Conservation (phyloP, 2,113 vertebrate genomes). For the Mola mola region DNA sequence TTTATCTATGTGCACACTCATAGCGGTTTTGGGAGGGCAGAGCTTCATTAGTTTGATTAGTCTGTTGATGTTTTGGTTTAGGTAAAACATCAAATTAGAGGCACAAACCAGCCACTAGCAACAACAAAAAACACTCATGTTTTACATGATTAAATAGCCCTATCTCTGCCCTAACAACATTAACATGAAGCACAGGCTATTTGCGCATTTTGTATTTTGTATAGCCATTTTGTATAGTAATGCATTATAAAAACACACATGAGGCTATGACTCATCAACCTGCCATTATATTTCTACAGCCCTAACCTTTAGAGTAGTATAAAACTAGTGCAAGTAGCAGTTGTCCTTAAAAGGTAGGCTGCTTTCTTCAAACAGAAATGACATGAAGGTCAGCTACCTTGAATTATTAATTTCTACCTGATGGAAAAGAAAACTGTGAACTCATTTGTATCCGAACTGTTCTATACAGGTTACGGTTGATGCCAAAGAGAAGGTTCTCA, state of each 20-base stretch:
- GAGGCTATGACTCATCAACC: too few species aligned
- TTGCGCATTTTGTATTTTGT: too few species aligned
- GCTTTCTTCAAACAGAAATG: slow-evolving; percentile 14
- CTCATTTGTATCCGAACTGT: slow-evolving; percentile 9
- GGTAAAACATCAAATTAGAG: slow-evolving; percentile 4
- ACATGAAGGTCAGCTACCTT: slow-evolving; percentile 14
- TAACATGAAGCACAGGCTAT: too few species aligned
- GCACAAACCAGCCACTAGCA: not conserved
- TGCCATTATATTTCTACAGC: too few species aligned
- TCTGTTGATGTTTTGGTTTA: too few species aligned
- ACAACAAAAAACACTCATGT: slow-evolving; percentile 2
- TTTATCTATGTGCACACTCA: not conserved
- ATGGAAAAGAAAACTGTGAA: slow-evolving; percentile 23
- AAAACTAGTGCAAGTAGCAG: not conserved
- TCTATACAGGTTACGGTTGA: slow-evolving; percentile 46
- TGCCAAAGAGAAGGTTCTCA: slow-evolving; percentile 41
- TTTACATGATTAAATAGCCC: not conserved
- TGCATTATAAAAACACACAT: too few species aligned
- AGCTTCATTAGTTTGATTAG: not conserved
- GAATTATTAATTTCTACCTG: slow-evolving; percentile 49
- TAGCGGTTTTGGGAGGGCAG: not conserved
- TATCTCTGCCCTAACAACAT: too few species aligned
- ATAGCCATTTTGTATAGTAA: too few species aligned
- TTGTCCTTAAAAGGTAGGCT: not conserved
- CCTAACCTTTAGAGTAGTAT: slow-evolving; percentile 5